Base-by-base conservation (phyloP, 2,888 invertebrate genomes). In the Galerucella pusilla region DNA sequence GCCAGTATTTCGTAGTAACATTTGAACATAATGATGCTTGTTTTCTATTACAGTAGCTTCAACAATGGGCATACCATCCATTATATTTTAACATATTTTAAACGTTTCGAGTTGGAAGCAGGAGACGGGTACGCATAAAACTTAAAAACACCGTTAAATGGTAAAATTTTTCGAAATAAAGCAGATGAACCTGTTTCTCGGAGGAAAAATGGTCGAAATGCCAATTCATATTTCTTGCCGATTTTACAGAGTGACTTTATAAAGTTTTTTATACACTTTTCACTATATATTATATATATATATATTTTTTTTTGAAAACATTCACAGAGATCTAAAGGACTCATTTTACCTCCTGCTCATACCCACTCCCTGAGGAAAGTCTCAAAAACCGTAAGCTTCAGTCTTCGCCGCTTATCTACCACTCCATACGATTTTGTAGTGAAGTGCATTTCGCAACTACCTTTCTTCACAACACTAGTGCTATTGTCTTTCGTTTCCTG, bases 21-120 rank as follows among this genome's bases (percentile, higher is more conserved):
- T 81, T 78, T 74, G 79, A 79, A 80, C 78, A 81, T 83, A 83
- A 83, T 83, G 81, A 82, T 79, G 79, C 73, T 68, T 46, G 77
- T 77, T 78, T 65, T 79, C 80, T 80, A 79, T 79, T 79, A 79
- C 79, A 73, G 76, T 76, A 77, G 77, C 74, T 54, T 46, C 45
- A 80, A 81, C 80, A 80, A 80, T 80, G 78, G 78, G 67, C 80
- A 77, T 78, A 72, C 79, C 78, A 78, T 77, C 76, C 76, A 77
- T 76, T 79, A 77, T 78, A 71, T 73, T 75, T 74, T 67, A 76
- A 75, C 78, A 74, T 75, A 76, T 75, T 72, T 78, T 68, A 74
- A 75, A 72, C 66, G 69, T 42, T 42, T 42, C 35, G 35, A 42
- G 35, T 42, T 42, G 35, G 35, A 42, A 61, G 65, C 57, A 59